phyloP scores from a whole-genome alignment of 2,888 invertebrate genomes.

The Trichogramma evanescens region DNA sequence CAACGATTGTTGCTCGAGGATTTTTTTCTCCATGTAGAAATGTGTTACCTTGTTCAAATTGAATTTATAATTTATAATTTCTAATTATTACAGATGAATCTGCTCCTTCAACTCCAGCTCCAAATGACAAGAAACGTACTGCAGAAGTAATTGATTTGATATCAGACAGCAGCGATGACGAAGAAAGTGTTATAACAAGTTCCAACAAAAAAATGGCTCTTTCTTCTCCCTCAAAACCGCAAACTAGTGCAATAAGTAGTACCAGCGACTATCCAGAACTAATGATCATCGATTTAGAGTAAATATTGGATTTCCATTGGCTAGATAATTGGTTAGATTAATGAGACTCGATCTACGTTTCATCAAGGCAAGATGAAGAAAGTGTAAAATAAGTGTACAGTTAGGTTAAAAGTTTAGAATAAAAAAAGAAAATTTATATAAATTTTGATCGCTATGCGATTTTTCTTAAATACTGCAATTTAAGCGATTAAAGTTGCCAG shows the following conservation, averaged over 20 bases:
- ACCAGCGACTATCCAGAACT: constrained; percentile 45
- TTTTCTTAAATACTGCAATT: no score
- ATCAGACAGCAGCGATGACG: constrained; percentile 43
- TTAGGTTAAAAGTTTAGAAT: no score
- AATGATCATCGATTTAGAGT: constrained; percentile 46
- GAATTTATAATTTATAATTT: not conserved
- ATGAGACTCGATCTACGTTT: no score
- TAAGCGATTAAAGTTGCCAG: no score
- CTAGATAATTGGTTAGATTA: no score
- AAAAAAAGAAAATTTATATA: no score
- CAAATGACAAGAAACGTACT: constrained; percentile 41
- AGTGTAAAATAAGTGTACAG: no score
- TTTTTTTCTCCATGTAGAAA: no score
- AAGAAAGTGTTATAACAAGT: constrained; percentile 35
- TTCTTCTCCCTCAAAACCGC: constrained; percentile 38
- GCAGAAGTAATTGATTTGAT: constrained; percentile 44
- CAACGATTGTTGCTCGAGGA: no score
- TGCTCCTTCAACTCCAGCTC: constrained; percentile 27
- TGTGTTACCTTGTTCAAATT: not conserved
- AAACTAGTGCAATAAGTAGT: constrained; percentile 40
- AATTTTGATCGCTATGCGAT: no score
- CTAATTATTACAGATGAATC: constrained; percentile 36
- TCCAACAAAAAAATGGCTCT: constrained; percentile 32
- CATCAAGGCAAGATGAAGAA: no score
- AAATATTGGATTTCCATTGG: constrained; percentile 1